Percentiles rank a stretch among this genome's conserved stretches.
Evolutionary conservation across 1,140 invertebrate species (phyloP).

Genomic region (Nylanderia fulva): DNA sequence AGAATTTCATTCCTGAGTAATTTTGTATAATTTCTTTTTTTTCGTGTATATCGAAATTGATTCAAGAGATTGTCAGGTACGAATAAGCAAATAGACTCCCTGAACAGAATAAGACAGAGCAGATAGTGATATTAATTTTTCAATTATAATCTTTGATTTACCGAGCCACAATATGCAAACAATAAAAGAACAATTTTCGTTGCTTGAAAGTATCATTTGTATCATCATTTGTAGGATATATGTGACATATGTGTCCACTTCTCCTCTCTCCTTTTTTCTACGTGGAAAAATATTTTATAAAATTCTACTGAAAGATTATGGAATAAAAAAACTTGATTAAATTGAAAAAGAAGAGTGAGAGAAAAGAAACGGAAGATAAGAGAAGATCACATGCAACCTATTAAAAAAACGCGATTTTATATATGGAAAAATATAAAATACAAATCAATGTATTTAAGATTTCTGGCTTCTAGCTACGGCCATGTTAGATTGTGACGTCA

Average conservation of each 20-base stretch:
- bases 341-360: conserved; percentile 32
- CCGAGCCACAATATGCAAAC: conserved; percentile 37
- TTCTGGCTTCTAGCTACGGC: too few species aligned
- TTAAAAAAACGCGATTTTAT: conserved; percentile 40
- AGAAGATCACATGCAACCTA: conserved; percentile 70
- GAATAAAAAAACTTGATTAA: conserved; percentile 16
- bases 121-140: conserved; percentile 42
- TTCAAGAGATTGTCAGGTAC: conserved; percentile 80
- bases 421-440: conserved; percentile 41
- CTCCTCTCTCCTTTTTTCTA: too few species aligned
- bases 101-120: conserved; percentile 35
- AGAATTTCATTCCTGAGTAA: conserved; percentile 79
- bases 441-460: conserved; percentile 28
- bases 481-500: too few species aligned
- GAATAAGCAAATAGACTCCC: conserved; percentile 78
- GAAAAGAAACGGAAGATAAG: conserved; percentile 30
- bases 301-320: conserved; percentile 40
- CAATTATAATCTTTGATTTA: conserved; percentile 51
- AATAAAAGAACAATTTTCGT: conserved; percentile 64
- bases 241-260: conserved; percentile 6
- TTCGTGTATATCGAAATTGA: conserved; percentile 73
- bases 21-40: conserved; percentile 70
- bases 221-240: conserved; percentile 43
- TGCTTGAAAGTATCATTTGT: conserved; percentile 77
- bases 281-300: conserved; percentile 34